Percentiles rank a stretch among this genome's conserved stretches.
These are phyloP conservation scores for Zosterops hypoxanthus DNA, from an alignment of 2,113 vertebrate species.

Conservation along the genomic window DNA sequence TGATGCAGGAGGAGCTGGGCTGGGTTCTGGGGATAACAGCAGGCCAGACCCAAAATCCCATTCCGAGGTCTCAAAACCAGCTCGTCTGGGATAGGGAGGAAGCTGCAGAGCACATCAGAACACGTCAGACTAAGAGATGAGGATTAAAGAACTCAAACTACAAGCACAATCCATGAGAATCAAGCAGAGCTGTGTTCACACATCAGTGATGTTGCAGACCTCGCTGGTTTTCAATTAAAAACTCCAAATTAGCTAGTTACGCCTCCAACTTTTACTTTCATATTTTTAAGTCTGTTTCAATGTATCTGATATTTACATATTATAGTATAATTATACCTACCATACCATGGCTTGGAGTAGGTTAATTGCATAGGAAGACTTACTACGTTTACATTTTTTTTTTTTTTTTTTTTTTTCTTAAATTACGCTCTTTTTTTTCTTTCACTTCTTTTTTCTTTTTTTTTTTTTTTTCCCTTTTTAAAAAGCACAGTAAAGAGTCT, in stretches of 20 bases:
- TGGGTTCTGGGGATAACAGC: neutral
- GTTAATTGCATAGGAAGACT: conserved; percentile 79
- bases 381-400: conserved; percentile 71
- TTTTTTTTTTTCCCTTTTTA: conserved; percentile 61
- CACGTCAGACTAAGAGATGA: neutral
- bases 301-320: conserved; percentile 55
- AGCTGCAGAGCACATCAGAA: neutral
- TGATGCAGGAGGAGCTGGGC: neutral
- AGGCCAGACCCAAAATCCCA: neutral
- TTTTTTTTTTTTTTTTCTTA: neutral
- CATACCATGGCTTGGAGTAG: conserved; percentile 72
- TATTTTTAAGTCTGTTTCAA: conserved; percentile 57
- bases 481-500: conserved; percentile 90
- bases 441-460: neutral
- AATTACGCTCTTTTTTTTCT: conserved; percentile 67
- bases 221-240: conserved; percentile 66
- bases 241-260: conserved; percentile 60
- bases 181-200: conserved; percentile 38
- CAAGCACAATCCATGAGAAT: conserved; percentile 14
- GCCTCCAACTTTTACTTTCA: conserved; percentile 72
- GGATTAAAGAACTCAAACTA: neutral
- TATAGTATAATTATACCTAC: conserved; percentile 68
- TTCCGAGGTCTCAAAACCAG: neutral
- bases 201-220: neutral
- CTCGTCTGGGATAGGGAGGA: neutral